phyloP scores from a whole-genome alignment of 2,888 invertebrate genomes.

The Cyclophora albipunctata region DNA sequence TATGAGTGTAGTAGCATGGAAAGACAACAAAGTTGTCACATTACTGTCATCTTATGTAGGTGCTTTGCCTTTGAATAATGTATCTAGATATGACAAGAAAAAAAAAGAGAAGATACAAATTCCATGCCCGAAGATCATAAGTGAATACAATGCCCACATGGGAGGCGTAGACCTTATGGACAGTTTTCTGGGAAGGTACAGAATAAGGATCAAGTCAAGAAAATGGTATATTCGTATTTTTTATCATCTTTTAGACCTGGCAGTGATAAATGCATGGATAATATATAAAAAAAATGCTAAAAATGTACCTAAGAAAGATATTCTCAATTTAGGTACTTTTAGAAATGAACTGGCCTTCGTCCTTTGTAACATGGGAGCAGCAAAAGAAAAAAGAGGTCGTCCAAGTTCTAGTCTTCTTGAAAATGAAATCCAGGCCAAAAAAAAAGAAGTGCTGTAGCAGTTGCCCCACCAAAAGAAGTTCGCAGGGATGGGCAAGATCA shows the following conservation, averaged over 20 bases:
- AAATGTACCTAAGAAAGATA: slow-evolving; percentile 9
- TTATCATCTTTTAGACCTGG: slow-evolving; percentile 13
- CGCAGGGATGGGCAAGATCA: slow-evolving; percentile 4
- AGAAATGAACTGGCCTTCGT: slow-evolving; percentile 9
- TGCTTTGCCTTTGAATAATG: slow-evolving; percentile 4
- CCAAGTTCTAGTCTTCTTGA: slow-evolving; percentile 9
- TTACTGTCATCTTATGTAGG: slow-evolving; percentile 3
- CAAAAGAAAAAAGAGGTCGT: background rate
- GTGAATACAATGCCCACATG: slow-evolving; percentile 5
- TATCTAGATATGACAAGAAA: slow-evolving; percentile 9
- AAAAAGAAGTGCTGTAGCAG: slow-evolving; percentile 5
- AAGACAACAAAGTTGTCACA: slow-evolving; percentile 14
- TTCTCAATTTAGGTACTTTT: slow-evolving; percentile 19
- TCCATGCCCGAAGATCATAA: slow-evolving; percentile 2
- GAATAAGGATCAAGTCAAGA: slow-evolving; percentile 14
- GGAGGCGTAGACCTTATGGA: background rate
- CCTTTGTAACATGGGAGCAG: too few species aligned
- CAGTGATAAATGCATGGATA: slow-evolving; percentile 15
- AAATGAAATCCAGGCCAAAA: slow-evolving; percentile 21
- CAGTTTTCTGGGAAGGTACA: slow-evolving; percentile 12
- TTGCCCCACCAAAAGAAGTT: too few species aligned
- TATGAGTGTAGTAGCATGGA: slow-evolving; percentile 13
- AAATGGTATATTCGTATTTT: slow-evolving; percentile 17
- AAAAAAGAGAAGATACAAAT: slow-evolving; percentile 1
- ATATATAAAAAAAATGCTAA: slow-evolving; percentile 11